A percentile compares a stretch with the other conserved stretches of the same genome.
phyloP scores from a whole-genome alignment of 1,140 invertebrate species.

The Bactericera cockerelli region DNA sequence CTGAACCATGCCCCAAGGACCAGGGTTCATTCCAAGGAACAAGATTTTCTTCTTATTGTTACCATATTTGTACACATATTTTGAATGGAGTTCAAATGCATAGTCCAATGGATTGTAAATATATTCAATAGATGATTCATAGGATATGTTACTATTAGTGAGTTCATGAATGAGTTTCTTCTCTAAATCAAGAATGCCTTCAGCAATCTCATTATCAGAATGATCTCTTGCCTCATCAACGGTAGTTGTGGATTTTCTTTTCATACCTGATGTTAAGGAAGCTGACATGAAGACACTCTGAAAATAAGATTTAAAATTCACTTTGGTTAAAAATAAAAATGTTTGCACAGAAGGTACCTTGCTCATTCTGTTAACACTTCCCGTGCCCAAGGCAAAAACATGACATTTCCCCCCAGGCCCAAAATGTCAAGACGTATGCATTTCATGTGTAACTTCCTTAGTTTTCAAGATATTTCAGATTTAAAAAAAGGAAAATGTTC shows the following conservation, averaged over 20 bases:
- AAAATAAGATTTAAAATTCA: no score
- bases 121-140: conserved; percentile 33
- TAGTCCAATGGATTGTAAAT: conserved; percentile 77
- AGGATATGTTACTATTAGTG: conserved; percentile 1
- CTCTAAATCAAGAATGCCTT: neutral
- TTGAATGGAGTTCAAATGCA: conserved; percentile 52
- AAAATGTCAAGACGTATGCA: no score
- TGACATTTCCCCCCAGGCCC: no score
- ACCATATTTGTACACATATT: conserved; percentile 51
- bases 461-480: no score
- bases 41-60: conserved; percentile 49
- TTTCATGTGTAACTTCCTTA: no score
- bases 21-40: conserved; percentile 86
- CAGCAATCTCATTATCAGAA: neutral
- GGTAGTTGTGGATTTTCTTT: neutral
- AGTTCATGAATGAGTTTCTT: conserved; percentile 1
- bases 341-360: no score
- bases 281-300: neutral
- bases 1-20: conserved; percentile 86
- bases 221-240: neutral
- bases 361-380: no score
- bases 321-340: no score
- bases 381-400: no score
- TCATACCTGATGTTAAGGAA: neutral
- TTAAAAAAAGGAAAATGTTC: no score